Conservation (phyloP, 92 coral and sea anemone genomes). For the Epizoanthus ramosus region DNA sequence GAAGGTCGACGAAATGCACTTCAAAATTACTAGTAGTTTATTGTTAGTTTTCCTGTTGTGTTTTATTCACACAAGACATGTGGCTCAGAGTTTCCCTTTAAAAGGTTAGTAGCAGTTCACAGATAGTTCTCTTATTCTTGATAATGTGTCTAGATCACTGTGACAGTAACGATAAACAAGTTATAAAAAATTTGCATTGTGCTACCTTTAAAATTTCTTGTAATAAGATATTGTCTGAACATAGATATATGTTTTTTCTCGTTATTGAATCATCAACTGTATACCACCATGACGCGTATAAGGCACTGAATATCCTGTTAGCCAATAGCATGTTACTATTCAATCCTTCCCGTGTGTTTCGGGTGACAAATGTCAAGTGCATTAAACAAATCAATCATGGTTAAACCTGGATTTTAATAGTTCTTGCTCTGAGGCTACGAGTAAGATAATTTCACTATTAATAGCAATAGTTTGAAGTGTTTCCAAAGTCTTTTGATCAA, state of each 20-base stretch:
- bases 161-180: too few relatives aligned
- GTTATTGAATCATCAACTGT: neutral
- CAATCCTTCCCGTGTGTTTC: too few relatives aligned
- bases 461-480: neutral
- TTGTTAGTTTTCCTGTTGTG: constrained; percentile 36
- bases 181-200: too few relatives aligned
- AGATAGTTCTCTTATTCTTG: neutral
- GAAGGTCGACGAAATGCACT: constrained; percentile 42
- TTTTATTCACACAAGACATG: constrained; percentile 41
- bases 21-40: constrained; percentile 36
- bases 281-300: neutral
- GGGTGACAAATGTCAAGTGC: constrained; percentile 18
- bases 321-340: too few relatives aligned
- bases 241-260: neutral
- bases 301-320: neutral
- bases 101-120: constrained; percentile 18
- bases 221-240: too few relatives aligned
- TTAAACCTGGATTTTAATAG: neutral
- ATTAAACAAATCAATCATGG: neutral
- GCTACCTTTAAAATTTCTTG: too few relatives aligned
- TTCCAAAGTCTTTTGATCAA: neutral
- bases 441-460: neutral
- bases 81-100: constrained; percentile 22
- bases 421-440: neutral
- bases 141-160: too few relatives aligned